phyloP scores from a whole-genome alignment of 2,113 vertebrate genomes.

The Leiothrix lutea region DNA sequence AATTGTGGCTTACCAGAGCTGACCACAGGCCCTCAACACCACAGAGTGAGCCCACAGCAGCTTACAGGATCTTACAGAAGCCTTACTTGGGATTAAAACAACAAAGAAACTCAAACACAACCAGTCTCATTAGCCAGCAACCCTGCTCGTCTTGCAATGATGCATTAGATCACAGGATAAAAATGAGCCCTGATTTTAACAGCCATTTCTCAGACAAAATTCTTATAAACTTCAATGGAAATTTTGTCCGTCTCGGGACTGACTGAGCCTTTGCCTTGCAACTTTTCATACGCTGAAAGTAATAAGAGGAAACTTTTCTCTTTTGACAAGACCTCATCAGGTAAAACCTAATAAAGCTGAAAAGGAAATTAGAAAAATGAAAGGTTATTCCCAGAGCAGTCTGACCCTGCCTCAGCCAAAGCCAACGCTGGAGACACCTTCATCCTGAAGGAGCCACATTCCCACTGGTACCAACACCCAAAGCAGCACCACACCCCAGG shows the following conservation, averaged over 20 bases:
- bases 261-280: background rate
- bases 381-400: conserved; percentile 59
- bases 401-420: conserved; percentile 2
- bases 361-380: conserved; percentile 73
- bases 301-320: conserved; percentile 59
- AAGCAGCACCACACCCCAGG: background rate
- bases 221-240: conserved; percentile 9
- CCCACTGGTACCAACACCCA: background rate
- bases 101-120: background rate
- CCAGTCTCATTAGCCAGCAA: background rate
- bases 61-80: background rate
- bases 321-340: conserved; percentile 73
- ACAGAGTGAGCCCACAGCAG: background rate
- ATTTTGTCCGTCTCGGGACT: background rate
- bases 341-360: conserved; percentile 74
- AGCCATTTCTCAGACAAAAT: conserved; percentile 4
- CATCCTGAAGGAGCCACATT: background rate
- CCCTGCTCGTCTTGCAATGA: background rate
- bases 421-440: background rate
- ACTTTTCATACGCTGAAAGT: conserved; percentile 27
- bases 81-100: background rate
- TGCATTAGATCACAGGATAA: background rate
- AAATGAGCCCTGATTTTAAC: background rate
- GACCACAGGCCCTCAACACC: background rate
- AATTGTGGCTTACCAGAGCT: background rate